Evolutionary conservation across 2,113 vertebrate species (phyloP), one percentile per base, ranked within the genome.

Genomic region (Ploceus nigricollis): DNA sequence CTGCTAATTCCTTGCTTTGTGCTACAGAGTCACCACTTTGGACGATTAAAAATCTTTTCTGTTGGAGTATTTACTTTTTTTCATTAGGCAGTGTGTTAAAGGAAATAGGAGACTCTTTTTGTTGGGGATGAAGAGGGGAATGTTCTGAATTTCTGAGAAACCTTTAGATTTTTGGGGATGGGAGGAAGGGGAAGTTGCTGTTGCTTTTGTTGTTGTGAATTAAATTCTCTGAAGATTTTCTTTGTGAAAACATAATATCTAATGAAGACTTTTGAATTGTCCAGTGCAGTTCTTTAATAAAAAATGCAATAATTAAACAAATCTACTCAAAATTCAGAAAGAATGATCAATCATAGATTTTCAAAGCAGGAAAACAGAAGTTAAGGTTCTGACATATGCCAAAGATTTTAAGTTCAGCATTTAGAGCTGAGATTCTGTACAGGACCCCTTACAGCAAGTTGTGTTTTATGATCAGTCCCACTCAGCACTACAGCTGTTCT

Each of bases 1-100:
- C 70, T 81, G 51, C 27, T 95, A 95, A 97, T 96, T 95, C 78
- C 66, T 95, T 96, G 77, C 92, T 96, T 96, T 94, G 82, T 95
- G 92, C 64, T 93, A 89, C 80, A 96, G 58, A 95, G 77, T 42
- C 54, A 83, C 33, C 35, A 48, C 24, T 95, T 89, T 60, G 63
- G 45, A 75, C 61, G 56, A 93, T 85, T 96, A 93, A 94, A 97
- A 96, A 87, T 82, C 47, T 92, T 96, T 94, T 85, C 75, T 95
- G 60, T 81, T 89, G 45, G 23, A 78, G 11, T 78, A 47, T 23
- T 77, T 87, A 93, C 23, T 69, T 79, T 85, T 95, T 95, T 95
- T 91, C 85, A 86, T 78, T 92, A 92, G 48, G 23, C 51, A 87
- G 11, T 40, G 15, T 91, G 53, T 96, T 91, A 95, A 92, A 89